Percentiles rank a stretch among this genome's conserved stretches.
Evolutionary conservation across 2,797 vertebrate species (phyloP).

Genomic region (Myotis vivesi): DNA sequence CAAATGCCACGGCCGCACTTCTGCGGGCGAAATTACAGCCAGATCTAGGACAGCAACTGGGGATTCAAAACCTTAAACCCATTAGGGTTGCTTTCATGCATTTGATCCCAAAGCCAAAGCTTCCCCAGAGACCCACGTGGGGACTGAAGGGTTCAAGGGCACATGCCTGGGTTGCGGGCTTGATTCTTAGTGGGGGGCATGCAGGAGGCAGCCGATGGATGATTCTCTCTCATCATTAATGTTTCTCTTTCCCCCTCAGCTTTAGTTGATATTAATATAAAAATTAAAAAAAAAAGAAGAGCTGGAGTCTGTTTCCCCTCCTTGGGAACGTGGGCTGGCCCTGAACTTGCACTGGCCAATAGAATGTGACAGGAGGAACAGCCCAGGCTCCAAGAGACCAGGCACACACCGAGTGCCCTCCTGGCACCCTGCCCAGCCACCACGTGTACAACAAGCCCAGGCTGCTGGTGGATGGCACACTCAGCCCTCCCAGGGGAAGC

Average conservation of each 20-base stretch:
- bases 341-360: neutral
- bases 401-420: neutral
- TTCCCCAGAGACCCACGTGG: neutral
- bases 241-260: too few species aligned
- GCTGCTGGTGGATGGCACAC: neutral
- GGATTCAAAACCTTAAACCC: constrained; percentile 56
- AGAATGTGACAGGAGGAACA: neutral
- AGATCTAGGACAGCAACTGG: neutral
- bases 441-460: neutral
- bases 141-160: too few species aligned
- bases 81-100: constrained; percentile 31
- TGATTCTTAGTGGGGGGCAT: too few species aligned
- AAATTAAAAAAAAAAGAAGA: neutral
- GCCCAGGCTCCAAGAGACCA: neutral
- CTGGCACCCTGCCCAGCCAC: neutral
- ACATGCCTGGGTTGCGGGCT: too few species aligned
- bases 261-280: too few species aligned
- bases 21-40: neutral
- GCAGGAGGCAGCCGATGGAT: too few species aligned
- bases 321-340: neutral
- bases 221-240: too few species aligned
- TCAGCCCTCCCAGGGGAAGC: neutral
- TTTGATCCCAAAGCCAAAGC: constrained; percentile 46
- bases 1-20: constrained; percentile 30
- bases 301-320: neutral